Base-by-base conservation (phyloP, 2,888 invertebrate genomes). In the Pollenia griseotomentosa region DNA sequence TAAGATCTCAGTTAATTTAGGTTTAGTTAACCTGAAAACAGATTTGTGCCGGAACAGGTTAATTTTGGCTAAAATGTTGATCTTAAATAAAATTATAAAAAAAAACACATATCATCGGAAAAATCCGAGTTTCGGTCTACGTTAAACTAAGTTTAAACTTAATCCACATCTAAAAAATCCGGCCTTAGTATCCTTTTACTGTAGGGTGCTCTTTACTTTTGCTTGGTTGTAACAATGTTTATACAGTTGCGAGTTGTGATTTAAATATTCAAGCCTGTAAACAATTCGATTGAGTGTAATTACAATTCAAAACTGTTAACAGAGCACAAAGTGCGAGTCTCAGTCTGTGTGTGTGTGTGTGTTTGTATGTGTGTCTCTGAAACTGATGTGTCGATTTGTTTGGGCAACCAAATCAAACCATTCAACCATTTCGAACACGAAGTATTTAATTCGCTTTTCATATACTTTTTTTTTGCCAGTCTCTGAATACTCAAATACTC, bases 351-450 rank as follows among this genome's bases (percentile, higher is more conserved):
- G 9, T 61, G 12, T 65, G 19, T 9, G 2, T 40, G 2, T n/a
- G n/a, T n/a, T 19, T 9, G n/a, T 46, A 11, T 16, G 16, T 66
- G 3, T 23, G 10, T 63, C 16, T n/a, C 40, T 53, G 53, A 14
- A 51, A 33, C 40, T 51, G 23, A 14, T 53, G 10, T 70, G 53
- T 42, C 70, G 16, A 55, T 40, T 70, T 40, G 51, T 55, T 70
- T 53, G 53, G 16, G 51, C 68, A 70, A 33, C 33, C 33, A 33
- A 33, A 33, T 11, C 40, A 70, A 53, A 53, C 40, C 51, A 70
- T 53, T 70, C 40, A 70, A 33, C n/a, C 53, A 70, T 70, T 12
- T 5, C 33, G 33, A 53, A 70, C n/a, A 16, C n/a, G 33, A 53
- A 70, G 40, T 33, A 12, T 51, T 70, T 53, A n/a, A 40, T 40